Evolutionary conservation across 2,888 invertebrate species (phyloP), one percentile per base, ranked within the genome.

Genomic region (Parochlus steinenii): DNA sequence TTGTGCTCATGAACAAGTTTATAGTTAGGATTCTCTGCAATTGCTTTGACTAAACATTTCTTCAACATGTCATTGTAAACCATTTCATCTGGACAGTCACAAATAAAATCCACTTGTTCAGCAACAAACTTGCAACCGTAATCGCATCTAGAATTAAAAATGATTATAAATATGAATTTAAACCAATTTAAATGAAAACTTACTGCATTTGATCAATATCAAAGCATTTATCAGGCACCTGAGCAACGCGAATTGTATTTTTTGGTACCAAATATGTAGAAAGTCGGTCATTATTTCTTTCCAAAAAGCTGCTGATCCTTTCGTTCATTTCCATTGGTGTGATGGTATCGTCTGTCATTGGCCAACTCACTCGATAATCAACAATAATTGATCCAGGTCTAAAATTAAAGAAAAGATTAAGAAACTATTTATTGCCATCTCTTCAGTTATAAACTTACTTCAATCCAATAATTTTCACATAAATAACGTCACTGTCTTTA

Each of bases 71-170:
- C 45, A 24, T 54, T 43, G 40, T 69, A 70, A 18, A 62, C 58
- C 48, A 61, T 55, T 19, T 67, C 67, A 24, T 56, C 52, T 7
- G 70, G 69, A 50, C 81, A 82, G 3, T 55, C 61, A 50, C 82
- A 83, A 19, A 54, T 55, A 48, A 81, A 80, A 31, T 69, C 65
- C 37, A 74, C 63, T 16, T 58, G 54, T 2, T 49, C 48, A 46
- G 72, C 71, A 51, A 78, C 70, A 47, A 76, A 81, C 34, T 61
- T 56, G 51, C 82, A 83, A 8, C 57, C 61, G 43, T 75, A 63
- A 43, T 75, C 67, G 48, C 82, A 83, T 31, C 64, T 33, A 31
- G 22, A 14, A 5, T 24, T 20, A 27, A 20, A 10, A 12, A 14
- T 19, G 16, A 27, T 7, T 15, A 15, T 14, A 17, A 5, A 4